Percentiles rank a stretch among this genome's conserved stretches.
Evolutionary conservation across 2,888 invertebrate species (phyloP).

Genomic region (Erebia ligea): DNA sequence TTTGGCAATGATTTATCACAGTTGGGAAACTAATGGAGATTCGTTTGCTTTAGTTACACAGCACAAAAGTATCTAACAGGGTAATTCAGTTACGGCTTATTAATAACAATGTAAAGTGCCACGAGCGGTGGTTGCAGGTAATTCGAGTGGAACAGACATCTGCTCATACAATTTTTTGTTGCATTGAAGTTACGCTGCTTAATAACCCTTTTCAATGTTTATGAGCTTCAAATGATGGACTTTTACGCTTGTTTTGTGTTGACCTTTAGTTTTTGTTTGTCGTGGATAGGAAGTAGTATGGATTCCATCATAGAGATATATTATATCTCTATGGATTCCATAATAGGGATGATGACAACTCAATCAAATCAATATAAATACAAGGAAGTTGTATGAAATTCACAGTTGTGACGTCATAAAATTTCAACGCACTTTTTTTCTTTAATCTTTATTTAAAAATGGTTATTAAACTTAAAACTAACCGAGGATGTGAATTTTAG

Average conservation of each 20-base stretch:
- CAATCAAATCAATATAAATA: no score
- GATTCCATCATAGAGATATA: no score
- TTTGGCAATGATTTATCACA: no score
- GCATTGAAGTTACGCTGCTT: constrained; percentile 27
- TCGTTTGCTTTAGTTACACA: neutral
- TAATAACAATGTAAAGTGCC: constrained; percentile 50
- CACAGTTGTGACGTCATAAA: no score
- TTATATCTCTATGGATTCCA: no score
- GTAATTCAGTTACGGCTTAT: constrained; percentile 55
- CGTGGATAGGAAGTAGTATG: neutral
- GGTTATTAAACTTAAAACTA: no score
- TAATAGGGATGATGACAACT: no score
- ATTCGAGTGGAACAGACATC: constrained; percentile 53
- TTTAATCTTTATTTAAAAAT: no score
- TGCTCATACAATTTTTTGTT: constrained; percentile 45
- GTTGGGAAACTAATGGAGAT: no score
- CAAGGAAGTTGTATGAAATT: no score
- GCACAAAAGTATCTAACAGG: neutral
- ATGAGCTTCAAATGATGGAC: constrained; percentile 9
- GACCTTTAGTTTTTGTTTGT: constrained; percentile 9
- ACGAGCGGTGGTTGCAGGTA: constrained; percentile 49
- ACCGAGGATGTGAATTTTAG: no score
- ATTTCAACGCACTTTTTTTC: no score
- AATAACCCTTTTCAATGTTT: constrained; percentile 21
- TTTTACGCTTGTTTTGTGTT: constrained; percentile 7